These are phyloP conservation scores for Brachypodius melanocephalos DNA, from an alignment of 2,113 vertebrate genomes.

Conservation along the genomic window DNA sequence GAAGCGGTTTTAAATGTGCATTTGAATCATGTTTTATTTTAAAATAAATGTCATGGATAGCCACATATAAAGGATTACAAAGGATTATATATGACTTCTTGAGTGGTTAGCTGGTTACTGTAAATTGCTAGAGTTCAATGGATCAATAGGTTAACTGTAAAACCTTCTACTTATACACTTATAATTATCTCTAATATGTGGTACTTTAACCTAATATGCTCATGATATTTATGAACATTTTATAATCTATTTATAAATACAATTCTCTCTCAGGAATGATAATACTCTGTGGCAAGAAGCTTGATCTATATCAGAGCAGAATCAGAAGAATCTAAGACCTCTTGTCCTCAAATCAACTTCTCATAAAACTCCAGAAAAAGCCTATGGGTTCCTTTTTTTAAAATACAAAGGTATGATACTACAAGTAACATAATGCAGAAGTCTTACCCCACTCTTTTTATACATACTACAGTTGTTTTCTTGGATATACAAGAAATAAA, in stretches of 20 bases:
- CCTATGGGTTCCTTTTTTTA: not conserved
- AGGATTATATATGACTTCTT: not conserved
- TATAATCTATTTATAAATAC: not conserved
- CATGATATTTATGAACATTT: not conserved
- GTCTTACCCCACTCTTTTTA: not conserved
- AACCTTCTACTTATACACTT: not conserved
- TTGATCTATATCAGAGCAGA: not conserved
- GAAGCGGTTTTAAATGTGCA: not conserved
- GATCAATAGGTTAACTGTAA: constrained; percentile 19
- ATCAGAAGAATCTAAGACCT: not conserved
- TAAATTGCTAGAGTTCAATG: not conserved
- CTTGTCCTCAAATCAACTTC: not conserved
- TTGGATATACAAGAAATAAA: not conserved
- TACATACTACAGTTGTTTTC: not conserved
- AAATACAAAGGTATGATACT: not conserved
- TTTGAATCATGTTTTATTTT: not conserved
- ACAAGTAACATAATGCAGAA: not conserved
- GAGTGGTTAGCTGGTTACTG: not conserved
- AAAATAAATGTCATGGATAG: not conserved
- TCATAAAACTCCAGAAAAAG: not conserved
- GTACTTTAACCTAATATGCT: not conserved
- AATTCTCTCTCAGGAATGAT: not conserved
- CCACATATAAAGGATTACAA: not conserved
- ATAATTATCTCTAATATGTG: not conserved
- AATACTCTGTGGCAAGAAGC: not conserved